phyloP scores from a whole-genome alignment of 2,797 vertebrate species.

The Glossophaga mutica region DNA sequence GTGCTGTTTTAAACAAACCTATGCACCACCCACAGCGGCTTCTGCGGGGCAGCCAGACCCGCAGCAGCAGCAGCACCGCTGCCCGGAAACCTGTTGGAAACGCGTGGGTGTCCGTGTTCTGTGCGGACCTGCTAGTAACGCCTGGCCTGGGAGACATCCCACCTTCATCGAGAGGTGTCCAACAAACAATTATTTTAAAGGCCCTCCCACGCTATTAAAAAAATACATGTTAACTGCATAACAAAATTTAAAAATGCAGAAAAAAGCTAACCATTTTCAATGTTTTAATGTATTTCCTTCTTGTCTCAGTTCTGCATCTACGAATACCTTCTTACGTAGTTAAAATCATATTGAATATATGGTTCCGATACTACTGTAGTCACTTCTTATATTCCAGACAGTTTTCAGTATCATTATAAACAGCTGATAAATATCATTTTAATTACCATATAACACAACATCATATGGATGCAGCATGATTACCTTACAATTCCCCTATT shows the following conservation, averaged over 20 bases:
- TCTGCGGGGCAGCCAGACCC: background rate
- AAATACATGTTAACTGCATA: background rate
- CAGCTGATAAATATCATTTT: background rate
- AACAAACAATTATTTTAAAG: background rate
- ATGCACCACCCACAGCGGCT: background rate
- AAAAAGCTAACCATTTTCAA: background rate
- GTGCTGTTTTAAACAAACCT: background rate
- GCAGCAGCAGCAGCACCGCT: background rate
- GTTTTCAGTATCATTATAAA: background rate
- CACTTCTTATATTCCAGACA: background rate
- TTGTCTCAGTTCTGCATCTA: background rate
- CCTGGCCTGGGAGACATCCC: background rate
- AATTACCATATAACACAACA: background rate
- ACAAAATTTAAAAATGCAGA: background rate
- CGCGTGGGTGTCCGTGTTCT: background rate
- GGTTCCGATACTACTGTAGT: background rate
- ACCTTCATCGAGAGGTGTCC: background rate
- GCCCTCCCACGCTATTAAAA: background rate
- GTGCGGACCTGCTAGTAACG: accelerated
- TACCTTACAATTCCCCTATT: background rate
- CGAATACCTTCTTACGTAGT: background rate
- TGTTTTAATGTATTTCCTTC: background rate
- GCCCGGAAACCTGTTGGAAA: background rate
- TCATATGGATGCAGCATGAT: background rate
- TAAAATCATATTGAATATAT: background rate